These are phyloP conservation scores for Chrysomallon squamiferum DNA, from an alignment of 1,140 invertebrate genomes.

Conservation along the genomic window DNA sequence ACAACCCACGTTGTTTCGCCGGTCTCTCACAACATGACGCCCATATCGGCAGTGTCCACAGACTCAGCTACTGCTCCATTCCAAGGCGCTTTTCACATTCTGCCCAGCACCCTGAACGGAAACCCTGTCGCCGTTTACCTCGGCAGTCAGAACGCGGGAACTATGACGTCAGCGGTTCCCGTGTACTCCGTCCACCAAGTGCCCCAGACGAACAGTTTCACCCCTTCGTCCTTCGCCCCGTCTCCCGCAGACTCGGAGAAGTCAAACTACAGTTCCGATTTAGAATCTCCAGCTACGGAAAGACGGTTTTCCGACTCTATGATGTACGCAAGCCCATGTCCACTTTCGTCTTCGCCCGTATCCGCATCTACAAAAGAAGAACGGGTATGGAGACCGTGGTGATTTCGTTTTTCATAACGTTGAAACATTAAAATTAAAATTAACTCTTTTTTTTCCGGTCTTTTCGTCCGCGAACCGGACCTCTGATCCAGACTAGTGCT, in stretches of 20 bases:
- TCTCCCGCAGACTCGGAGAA: background rate
- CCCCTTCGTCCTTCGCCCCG: conserved; percentile 11
- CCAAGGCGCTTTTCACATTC: conserved; percentile 17
- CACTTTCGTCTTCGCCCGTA: background rate
- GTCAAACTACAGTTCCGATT: background rate
- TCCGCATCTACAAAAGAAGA: conserved; percentile 6
- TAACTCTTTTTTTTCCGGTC: background rate
- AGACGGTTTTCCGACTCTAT: background rate
- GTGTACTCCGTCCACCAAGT: conserved; percentile 16
- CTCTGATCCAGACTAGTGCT: background rate
- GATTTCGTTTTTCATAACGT: background rate
- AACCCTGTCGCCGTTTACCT: conserved; percentile 18
- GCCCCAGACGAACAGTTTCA: conserved; percentile 4
- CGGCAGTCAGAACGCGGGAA: background rate
- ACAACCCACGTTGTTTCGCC: background rate
- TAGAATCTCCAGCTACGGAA: background rate
- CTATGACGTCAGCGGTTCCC: conserved; percentile 9
- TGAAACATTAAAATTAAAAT: background rate
- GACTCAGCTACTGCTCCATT: background rate
- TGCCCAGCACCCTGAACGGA: conserved; percentile 10
- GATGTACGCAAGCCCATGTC: background rate
- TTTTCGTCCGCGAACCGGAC: too few relatives aligned
- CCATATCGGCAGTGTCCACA: background rate
- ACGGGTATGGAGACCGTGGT: conserved; percentile 18
- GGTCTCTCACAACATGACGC: background rate